Conservation (phyloP, 37 sponge, comb jelly and placozoan species). For the Beroe forskalii region DNA sequence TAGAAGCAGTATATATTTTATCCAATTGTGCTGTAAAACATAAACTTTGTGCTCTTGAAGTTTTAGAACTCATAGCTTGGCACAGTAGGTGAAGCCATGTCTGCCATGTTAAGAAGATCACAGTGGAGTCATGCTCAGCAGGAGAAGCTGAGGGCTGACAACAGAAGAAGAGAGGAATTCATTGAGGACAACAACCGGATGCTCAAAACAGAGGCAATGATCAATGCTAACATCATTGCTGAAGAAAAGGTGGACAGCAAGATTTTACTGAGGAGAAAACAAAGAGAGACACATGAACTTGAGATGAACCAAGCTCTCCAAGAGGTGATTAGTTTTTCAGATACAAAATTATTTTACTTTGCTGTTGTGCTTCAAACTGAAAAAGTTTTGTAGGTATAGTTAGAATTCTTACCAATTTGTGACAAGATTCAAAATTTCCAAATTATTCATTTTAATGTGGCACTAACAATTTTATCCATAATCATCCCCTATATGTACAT, state of each 20-base stretch:
- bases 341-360: too few species aligned
- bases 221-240: slow-evolving; percentile 42
- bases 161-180: slow-evolving; percentile 74
- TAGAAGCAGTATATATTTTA: too few species aligned
- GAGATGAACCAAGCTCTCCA: slow-evolving; percentile 71
- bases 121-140: slow-evolving; percentile 73
- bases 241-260: slow-evolving; percentile 64
- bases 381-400: too few species aligned
- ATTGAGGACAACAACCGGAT: slow-evolving; percentile 73
- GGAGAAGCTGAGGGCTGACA: slow-evolving; percentile 77
- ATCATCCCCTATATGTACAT: too few species aligned
- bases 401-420: too few species aligned
- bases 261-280: slow-evolving; percentile 73
- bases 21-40: too few species aligned
- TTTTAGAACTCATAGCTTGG: too few species aligned
- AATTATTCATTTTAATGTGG: too few species aligned
- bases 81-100: slow-evolving; percentile 30
- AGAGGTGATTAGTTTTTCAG: slow-evolving; percentile 37
- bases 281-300: slow-evolving; percentile 75
- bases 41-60: too few species aligned
- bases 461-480: too few species aligned
- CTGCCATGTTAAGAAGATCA: slow-evolving; percentile 70
- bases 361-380: too few species aligned
- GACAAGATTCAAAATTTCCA: too few species aligned
- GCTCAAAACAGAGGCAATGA: slow-evolving; percentile 67